Evolutionary conservation across 2,113 vertebrate genomes (phyloP), one percentile per base, ranked within the genome.

Genomic region (Larimichthys crocea): DNA sequence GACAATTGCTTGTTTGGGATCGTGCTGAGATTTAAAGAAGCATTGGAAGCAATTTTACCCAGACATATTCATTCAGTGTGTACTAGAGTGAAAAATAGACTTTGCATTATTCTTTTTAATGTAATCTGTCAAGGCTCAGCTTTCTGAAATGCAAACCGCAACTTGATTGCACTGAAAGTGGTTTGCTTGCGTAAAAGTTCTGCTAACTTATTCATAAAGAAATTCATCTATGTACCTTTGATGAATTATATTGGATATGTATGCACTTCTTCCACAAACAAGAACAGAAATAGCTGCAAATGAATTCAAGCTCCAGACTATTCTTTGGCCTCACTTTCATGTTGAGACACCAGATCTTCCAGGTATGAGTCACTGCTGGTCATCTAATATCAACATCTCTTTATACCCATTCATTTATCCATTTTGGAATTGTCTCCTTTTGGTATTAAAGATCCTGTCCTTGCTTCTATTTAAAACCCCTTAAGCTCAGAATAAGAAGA

Each of bases 311-410:
- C 61, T 44, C 16, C 44, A n/a, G 7, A 20, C 17, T n/a, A 50
- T 20, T 35, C 67, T 55, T 42, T 70, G 31, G 50, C 9, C 46
- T 50, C 3, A 0, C 26, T 52, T 29, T 35, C 26, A 10, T 40
- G 17, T 70, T 11, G 10, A 7, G 7, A 31, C 46, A 12, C 8
- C 16, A 26, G 49, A 3, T 50, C 42, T 26, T 46, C 17, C n/a
- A 59, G 35, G 62, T 48, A 31, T 66, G 52, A 66, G 19, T 76
- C 74, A 76, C 63, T 16, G 26, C 42, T 31, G 19, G 31, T 48
- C 42, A 44, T 16, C 12, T 4, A 20, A n/a, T 14, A 42, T 40
- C 44, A 42, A n/a, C 44, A 26, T 11, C 29, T 63, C 29, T 49
- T 26, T 49, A 2, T 16, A 10, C 22, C 50, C 14, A 61, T 61